These are phyloP conservation scores for Benitochromis conjunctus DNA, from an alignment of 2,113 vertebrate genomes.

Conservation along the genomic window DNA sequence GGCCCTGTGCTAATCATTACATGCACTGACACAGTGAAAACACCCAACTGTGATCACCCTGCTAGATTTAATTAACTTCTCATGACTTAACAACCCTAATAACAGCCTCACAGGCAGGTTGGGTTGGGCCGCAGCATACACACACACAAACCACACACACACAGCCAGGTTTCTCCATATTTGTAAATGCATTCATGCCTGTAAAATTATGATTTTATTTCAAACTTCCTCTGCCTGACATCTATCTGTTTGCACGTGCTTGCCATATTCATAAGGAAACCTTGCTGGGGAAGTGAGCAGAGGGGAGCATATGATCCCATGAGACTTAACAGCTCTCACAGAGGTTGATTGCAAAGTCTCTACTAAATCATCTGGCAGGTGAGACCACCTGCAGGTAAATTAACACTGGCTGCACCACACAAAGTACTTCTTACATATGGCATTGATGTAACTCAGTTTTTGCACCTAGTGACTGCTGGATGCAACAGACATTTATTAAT, in stretches of 20 bases:
- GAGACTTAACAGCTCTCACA: not conserved
- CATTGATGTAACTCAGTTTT: not conserved
- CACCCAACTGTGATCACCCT: conserved; percentile 32
- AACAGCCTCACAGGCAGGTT: conserved; percentile 17
- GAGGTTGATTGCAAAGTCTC: not conserved
- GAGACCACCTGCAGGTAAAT: not conserved
- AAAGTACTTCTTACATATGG: not conserved
- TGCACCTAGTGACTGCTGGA: not conserved
- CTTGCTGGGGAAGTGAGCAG: not conserved
- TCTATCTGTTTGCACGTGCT: not conserved
- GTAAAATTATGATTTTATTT: not conserved
- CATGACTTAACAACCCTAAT: conserved; percentile 49
- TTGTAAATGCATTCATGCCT: not conserved
- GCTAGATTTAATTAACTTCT: conserved; percentile 58
- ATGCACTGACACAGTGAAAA: conserved; percentile 4
- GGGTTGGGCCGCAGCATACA: not conserved
- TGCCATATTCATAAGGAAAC: not conserved
- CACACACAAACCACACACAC: not conserved
- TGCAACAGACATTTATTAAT: not conserved
- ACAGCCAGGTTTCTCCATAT: not conserved
- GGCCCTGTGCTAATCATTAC: not conserved
- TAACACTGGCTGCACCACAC: not conserved
- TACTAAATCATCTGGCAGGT: conserved; percentile 4
- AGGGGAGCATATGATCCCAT: conserved; percentile 3
- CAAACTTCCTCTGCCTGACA: not conserved